These are phyloP conservation scores for Sylvia borin DNA, from an alignment of 2,797 vertebrate species.

Conservation along the genomic window DNA sequence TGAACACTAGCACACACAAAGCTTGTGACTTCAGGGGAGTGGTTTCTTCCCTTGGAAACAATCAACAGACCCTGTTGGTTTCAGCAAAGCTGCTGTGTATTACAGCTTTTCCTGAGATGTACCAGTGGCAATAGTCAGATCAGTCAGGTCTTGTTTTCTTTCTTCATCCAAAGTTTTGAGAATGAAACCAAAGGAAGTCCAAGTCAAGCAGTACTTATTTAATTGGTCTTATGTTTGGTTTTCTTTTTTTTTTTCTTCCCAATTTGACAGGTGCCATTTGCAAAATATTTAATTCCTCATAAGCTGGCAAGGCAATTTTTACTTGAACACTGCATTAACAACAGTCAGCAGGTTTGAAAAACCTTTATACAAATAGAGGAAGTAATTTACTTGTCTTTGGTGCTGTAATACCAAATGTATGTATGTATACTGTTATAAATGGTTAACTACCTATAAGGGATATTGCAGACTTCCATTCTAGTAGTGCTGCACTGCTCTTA, in stretches of 20 bases:
- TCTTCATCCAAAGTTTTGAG: background rate
- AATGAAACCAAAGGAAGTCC: background rate
- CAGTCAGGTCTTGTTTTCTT: background rate
- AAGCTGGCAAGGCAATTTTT: background rate
- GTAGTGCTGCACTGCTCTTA: background rate
- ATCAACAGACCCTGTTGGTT: background rate
- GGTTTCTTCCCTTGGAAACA: background rate
- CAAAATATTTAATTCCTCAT: background rate
- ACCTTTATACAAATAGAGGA: background rate
- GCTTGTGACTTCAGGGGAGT: background rate
- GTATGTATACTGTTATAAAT: background rate
- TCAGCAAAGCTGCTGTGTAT: background rate
- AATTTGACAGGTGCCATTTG: background rate
- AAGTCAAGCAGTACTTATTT: background rate
- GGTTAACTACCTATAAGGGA: background rate
- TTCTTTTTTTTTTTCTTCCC: background rate
- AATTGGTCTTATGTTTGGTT: rapidly evolving
- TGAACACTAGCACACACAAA: background rate
- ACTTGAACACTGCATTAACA: background rate
- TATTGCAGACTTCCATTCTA: background rate
- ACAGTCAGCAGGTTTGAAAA: background rate
- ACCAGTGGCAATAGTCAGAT: background rate
- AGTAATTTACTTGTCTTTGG: background rate
- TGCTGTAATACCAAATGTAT: background rate
- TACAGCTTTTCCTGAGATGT: background rate